Percentiles rank a stretch among this genome's conserved stretches.
Evolutionary conservation across 2,888 invertebrate genomes (phyloP).

Genomic region (Cacoxenus indagator): DNA sequence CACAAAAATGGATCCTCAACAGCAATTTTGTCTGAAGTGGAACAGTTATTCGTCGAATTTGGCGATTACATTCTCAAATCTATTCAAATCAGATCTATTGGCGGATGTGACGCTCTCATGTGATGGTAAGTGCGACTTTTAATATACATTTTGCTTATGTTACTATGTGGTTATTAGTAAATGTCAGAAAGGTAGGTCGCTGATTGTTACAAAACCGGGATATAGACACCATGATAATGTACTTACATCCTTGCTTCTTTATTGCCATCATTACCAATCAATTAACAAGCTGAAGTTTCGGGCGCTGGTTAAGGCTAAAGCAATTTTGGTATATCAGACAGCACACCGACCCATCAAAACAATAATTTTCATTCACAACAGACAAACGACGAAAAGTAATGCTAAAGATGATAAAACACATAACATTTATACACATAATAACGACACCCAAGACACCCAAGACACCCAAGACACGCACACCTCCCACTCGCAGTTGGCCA

Average conservation of each 20-base stretch:
- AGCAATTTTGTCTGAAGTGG: conserved; percentile 96
- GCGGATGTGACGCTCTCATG: conserved; percentile 94
- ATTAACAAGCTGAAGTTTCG: too few relatives aligned
- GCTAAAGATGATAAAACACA: conserved; percentile 6
- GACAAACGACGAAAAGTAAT: background rate
- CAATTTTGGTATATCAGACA: background rate
- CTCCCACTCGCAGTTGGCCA: background rate
- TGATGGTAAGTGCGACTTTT: conserved; percentile 80
- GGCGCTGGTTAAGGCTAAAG: too few relatives aligned
- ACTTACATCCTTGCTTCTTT: too few relatives aligned
- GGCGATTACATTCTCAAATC: conserved; percentile 91
- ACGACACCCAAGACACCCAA: background rate
- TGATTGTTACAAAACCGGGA: too few relatives aligned
- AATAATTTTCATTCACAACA: conserved; percentile 14
- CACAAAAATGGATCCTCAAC: conserved; percentile 87
- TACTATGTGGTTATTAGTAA: too few relatives aligned
- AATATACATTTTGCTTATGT: background rate
- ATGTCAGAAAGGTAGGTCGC: background rate
- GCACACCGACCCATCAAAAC: background rate
- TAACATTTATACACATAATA: conserved; percentile 15
- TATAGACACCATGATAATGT: background rate
- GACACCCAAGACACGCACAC: background rate
- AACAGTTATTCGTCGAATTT: conserved; percentile 95
- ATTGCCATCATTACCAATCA: too few relatives aligned
- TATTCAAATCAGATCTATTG: conserved; percentile 93